A percentile compares a stretch with the other conserved stretches of the same genome.
phyloP scores from a whole-genome alignment of 2,888 invertebrate genomes.

The Petrolisthes cinctipes region DNA sequence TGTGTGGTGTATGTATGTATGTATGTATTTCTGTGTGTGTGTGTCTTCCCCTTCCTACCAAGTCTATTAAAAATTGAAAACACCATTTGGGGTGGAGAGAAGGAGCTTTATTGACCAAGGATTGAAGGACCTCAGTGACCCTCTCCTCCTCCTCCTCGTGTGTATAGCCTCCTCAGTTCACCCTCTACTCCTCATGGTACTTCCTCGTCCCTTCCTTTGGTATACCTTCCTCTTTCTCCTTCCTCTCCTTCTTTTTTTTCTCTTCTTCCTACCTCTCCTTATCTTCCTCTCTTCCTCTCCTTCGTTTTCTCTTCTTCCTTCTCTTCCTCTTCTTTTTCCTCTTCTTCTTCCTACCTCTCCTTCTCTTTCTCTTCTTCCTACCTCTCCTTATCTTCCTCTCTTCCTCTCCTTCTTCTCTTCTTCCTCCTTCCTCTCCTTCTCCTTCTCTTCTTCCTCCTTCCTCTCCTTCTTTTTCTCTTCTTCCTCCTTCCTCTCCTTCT shows the following conservation, averaged over 20 bases:
- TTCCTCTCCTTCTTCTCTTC: background rate
- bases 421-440: slow-evolving; percentile 5
- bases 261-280: background rate
- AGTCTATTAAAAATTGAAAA: too few species aligned
- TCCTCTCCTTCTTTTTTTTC: background rate
- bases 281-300: background rate
- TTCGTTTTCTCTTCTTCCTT: background rate
- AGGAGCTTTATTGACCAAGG: too few species aligned
- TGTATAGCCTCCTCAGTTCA: too few species aligned
- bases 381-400: background rate
- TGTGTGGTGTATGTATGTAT: too few species aligned
- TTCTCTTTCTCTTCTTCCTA: background rate
- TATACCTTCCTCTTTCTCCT: background rate
- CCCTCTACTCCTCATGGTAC: too few species aligned
- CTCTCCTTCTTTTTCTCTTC: background rate
- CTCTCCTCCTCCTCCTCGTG: too few species aligned
- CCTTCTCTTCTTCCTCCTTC: background rate
- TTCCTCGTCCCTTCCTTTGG: too few species aligned
- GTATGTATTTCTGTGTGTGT: too few species aligned
- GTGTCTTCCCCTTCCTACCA: background rate
- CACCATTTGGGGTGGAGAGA: too few species aligned
- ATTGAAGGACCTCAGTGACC: too few species aligned
- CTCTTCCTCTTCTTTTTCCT: background rate
- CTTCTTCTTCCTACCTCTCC: background rate
- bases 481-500: background rate